Evolutionary conservation across 2,888 invertebrate genomes (phyloP), one percentile per base, ranked within the genome.

Genomic region (Eledona agricola): DNA sequence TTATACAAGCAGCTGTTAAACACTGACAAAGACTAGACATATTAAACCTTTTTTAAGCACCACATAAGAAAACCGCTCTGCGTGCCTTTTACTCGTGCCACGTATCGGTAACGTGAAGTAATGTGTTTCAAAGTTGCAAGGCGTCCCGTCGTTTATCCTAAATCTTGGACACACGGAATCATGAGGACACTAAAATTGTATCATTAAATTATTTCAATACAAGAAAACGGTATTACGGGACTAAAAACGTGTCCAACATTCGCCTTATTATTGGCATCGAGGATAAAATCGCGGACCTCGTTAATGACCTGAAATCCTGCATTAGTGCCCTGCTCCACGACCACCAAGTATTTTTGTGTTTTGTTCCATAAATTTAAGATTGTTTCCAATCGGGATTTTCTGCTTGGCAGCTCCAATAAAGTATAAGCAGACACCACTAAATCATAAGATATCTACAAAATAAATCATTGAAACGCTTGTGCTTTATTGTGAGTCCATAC

Each of bases 351-450:
- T 5, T 87, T 82, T 59, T 85, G 81, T 0, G 94, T 93, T 78
- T 91, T 94, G 42, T 84, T 85, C 96, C 96, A 96, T 4, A 96
- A 78, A 66, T 87, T 90, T 35, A 86, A 79, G 46, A 94, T 74
- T 0, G 83, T 81, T 66, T 90, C 84, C 31, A 90, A 73, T 34
- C 96, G 81, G 13, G 80, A 79, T 66, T 83, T 78, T 56, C 81
- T 77, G 51, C 79, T 82, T 0, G 89, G 87, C 58, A 94, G 73
- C 75, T 96, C 96, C 61, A 95, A 81, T 57, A 96, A 78, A 0
- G 90, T 82, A 72, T 86, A 92, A 0, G 93, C 88, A 40, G 89
- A 86, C 11, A 93, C 77, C 0, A 93, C 91, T 34, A 96, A 77
- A 72, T 91, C 89, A 72, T 89, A 95, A 64, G 81, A 82, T 1